Evolutionary conservation across 2,797 vertebrate genomes (phyloP).

Genomic region (Malurus leucopterus): DNA sequence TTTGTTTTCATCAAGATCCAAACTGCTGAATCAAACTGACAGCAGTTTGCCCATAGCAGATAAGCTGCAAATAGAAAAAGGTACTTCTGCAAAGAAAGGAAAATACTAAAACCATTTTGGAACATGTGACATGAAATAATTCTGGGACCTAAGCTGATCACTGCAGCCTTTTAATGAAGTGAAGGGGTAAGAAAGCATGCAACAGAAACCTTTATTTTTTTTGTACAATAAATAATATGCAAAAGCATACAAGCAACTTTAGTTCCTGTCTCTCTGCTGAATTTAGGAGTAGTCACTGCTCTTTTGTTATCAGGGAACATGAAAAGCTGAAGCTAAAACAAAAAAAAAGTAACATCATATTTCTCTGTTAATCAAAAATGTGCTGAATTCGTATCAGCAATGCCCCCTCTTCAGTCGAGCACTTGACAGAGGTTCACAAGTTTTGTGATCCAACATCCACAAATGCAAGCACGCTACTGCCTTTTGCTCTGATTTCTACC

Average conservation of each 20-base stretch:
- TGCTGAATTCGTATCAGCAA: not conserved
- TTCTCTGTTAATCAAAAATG: not conserved
- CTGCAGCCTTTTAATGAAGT: not conserved
- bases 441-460: not conserved
- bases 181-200: not conserved
- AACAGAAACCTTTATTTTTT: not conserved
- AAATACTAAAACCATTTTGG: not conserved
- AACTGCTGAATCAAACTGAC: conserved; percentile 26
- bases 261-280: not conserved
- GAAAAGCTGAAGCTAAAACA: not conserved
- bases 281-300: not conserved
- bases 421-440: not conserved
- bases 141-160: not conserved
- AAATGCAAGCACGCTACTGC: not conserved
- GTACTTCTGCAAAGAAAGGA: not conserved
- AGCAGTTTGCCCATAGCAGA: not conserved
- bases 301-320: not conserved
- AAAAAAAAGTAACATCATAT: not conserved
- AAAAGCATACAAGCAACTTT: not conserved
- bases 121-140: not conserved
- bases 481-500: not conserved
- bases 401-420: not conserved
- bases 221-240: not conserved
- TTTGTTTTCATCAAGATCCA: conserved; percentile 7
- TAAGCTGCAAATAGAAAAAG: not conserved